Evolutionary conservation across 2,797 vertebrate genomes (phyloP), one percentile per base, ranked within the genome.

Genomic region (Cirrhinus molitorella): DNA sequence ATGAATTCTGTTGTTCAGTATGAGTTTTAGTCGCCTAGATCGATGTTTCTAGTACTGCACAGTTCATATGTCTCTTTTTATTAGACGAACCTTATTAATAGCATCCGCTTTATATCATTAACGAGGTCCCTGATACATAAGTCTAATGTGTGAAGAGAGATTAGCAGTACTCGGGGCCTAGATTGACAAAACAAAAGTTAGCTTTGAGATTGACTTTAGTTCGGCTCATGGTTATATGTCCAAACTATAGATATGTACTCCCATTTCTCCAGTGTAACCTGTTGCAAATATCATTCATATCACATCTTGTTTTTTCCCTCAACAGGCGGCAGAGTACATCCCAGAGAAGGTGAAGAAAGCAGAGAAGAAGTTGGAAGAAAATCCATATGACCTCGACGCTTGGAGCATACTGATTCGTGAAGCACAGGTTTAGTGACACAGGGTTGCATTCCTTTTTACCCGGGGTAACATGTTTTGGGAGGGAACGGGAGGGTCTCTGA

Each of bases 371-470:
- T 96, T 99, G 96, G 98, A 99, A 98, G 98, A 99, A 95, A 99
- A 99, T 92, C 98, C 97, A 90, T 99, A 98, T 97, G 98, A 99
- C 97, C 98, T 99, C 96, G 98, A 99, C 97, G 98, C 98, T 93
- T 99, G 98, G 98, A 99, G 98, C 98, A 99, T 99, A 98, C 98
- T 99, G 97, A 99, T 99, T 99, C 98, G 98, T 97, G 98, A 99
- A 97, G 98, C 98, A 99, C 98, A 99, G 98, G 98, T 99, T 99
- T 99, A 99, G 98, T 99, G 97, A 98, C 94, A 97, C 97, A 98
- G 98, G 97, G 97, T 99, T 99, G 98, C 96, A 96, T 99, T 99
- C 95, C 93, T 97, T 86, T 96, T 94, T 96, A 94, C 95, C 96
- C 93, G 90, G 94, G 96, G 96, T 96, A 88, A 93, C 89, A 59